phyloP scores from a whole-genome alignment of 1,140 invertebrate species.

The Asobara japonica region DNA sequence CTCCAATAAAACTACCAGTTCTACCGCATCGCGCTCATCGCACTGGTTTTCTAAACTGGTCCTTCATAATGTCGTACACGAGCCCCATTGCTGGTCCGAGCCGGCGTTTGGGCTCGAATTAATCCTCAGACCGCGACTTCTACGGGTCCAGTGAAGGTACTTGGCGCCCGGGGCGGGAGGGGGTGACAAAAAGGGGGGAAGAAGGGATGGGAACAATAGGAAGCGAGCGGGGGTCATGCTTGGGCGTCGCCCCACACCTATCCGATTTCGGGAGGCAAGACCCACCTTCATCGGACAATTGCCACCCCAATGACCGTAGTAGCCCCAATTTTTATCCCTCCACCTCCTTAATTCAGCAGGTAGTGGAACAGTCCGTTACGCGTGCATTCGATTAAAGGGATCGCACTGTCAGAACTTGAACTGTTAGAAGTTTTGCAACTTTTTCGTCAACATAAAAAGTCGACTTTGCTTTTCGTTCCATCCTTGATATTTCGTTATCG shows the following conservation, averaged over 20 bases:
- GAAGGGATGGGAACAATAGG: not conserved
- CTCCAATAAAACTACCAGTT: too few species aligned
- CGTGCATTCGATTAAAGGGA: constrained; percentile 43
- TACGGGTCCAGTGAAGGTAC: constrained; percentile 32
- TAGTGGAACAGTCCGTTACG: constrained; percentile 50
- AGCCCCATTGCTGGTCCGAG: constrained; percentile 18
- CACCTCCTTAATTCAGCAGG: constrained; percentile 44
- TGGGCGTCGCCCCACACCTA: constrained; percentile 56
- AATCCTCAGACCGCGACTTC: constrained; percentile 51
- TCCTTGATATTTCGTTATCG: too few species aligned
- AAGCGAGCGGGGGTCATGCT: constrained; percentile 38
- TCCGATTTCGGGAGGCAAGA: constrained; percentile 51
- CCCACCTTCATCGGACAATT: constrained; percentile 38
- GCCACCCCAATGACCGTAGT: not conserved
- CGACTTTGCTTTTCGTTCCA: not conserved
- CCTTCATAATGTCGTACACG: not conserved
- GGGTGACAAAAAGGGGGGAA: too few species aligned
- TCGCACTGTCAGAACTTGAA: too few species aligned
- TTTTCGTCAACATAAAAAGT: constrained; percentile 20
- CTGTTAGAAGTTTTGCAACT: too few species aligned
- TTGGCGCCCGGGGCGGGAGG: not conserved
- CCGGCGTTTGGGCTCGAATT: constrained; percentile 45
- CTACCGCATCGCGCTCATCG: too few species aligned
- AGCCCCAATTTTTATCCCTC: constrained; percentile 19
- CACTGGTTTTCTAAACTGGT: too few species aligned